Evolutionary conservation across 2,113 vertebrate genomes (phyloP), one percentile per base, ranked within the genome.

Genomic region (Anhinga anhinga): DNA sequence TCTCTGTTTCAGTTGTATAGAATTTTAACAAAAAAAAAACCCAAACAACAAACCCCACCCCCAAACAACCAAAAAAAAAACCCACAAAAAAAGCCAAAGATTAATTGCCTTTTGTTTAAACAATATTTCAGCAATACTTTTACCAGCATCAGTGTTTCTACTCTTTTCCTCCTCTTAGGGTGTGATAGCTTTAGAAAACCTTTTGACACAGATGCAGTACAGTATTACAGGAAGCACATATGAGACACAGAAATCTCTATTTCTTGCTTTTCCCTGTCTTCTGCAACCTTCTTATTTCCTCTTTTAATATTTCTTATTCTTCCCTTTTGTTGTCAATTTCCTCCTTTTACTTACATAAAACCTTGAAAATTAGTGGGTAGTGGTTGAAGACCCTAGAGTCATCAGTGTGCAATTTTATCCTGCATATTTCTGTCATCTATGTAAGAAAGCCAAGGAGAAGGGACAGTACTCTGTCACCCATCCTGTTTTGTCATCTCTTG

Each of bases 251-350:
- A 74, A 22, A 74, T 67, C 42, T 67, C 0, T 52, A 22, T 88
- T 82, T 92, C 50, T 72, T 71, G 38, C 45, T 93, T 83, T 86
- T 95, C 77, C 26, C 11, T 67, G 27, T 45, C 40, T 86, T 91
- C 36, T 86, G 19, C 16, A 14, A 27, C 81, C 44, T 79, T 93
- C 16, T 63, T 16, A 22, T 71, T 97, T 94, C 70, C 74, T 15
- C 59, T 92, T 96, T 92, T 81, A 71, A 11, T 92, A 59, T 70
- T 83, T 93, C 36, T 80, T 80, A 30, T 15, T 81, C 91, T 94
- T 93, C 71, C 44, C 3, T 81, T 73, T 82, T 89, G 32, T 50
- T 63, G 25, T 61, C 13, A 2, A 10, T 90, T 95, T 95, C 73
- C 42, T 88, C 20, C 45, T 86, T 90, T 77, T 93, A 36, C 44